phyloP scores from a whole-genome alignment of 2,113 vertebrate genomes.

The Malurus cyaneus region DNA sequence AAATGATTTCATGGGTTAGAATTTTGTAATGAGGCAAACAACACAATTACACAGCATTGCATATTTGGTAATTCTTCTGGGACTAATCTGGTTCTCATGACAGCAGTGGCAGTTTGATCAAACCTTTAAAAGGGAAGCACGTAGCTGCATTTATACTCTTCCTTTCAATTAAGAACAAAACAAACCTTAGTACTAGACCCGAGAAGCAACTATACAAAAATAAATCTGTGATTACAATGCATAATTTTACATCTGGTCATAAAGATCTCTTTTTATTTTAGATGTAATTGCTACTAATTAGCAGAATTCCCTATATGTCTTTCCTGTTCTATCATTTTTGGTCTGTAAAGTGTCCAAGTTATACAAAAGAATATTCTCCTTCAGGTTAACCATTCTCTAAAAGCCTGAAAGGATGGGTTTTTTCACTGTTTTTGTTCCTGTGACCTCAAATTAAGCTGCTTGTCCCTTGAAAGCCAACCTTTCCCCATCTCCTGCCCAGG shows the following conservation, averaged over 20 bases:
- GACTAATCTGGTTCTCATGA: constrained; percentile 22
- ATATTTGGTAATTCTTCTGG: constrained; percentile 32
- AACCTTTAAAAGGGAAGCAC: constrained; percentile 23
- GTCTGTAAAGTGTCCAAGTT: not conserved
- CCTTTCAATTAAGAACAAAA: constrained; percentile 42
- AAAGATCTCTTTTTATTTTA: constrained; percentile 12
- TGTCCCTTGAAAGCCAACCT: not conserved
- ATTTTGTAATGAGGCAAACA: constrained; percentile 62
- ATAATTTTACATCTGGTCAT: not conserved
- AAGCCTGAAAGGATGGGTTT: not conserved
- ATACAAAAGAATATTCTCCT: not conserved
- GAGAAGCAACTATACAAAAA: constrained; percentile 4
- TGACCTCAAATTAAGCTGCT: not conserved
- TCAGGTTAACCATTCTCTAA: not conserved
- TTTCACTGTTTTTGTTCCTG: not conserved
- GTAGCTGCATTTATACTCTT: not conserved
- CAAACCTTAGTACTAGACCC: not conserved
- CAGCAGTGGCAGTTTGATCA: constrained; percentile 44
- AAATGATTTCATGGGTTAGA: constrained; percentile 54
- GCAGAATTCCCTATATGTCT: not conserved
- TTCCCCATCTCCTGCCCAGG: not conserved
- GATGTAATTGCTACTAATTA: constrained; percentile 2
- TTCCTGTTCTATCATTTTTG: not conserved
- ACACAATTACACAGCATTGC: constrained; percentile 34
- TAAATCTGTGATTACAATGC: not conserved